A percentile compares a stretch with the other conserved stretches of the same genome.
Evolutionary conservation across 1,140 invertebrate genomes (phyloP).

Genomic region (Anoplolepis gracilipes): DNA sequence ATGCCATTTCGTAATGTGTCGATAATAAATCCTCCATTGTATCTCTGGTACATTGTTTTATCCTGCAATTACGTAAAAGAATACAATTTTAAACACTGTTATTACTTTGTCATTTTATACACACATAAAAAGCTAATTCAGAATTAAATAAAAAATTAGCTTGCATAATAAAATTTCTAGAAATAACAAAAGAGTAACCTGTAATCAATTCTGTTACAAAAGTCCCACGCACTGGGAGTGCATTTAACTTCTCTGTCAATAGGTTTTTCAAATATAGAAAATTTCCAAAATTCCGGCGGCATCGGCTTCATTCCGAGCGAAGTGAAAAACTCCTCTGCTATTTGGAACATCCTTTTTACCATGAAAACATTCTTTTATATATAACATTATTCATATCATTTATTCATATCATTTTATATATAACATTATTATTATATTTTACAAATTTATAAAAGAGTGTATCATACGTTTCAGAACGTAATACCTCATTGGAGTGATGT

Average conservation of each 20-base stretch:
- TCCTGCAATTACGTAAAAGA: conserved; percentile 86
- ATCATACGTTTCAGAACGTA: neutral
- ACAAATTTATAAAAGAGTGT: neutral
- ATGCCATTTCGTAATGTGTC: conserved; percentile 95
- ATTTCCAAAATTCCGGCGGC: conserved; percentile 92
- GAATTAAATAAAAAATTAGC: conserved; percentile 1
- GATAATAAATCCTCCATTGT: conserved; percentile 93
- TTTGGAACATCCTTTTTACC: conserved; percentile 90
- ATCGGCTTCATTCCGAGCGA: conserved; percentile 92
- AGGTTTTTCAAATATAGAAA: conserved; percentile 91
- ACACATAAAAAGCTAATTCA: neutral
- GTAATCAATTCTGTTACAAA: conserved; percentile 93
- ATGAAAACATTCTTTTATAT: conserved; percentile 62
- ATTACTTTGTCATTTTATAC: neutral
- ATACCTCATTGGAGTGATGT: conserved; percentile 90
- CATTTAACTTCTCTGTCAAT: conserved; percentile 92
- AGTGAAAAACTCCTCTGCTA: conserved; percentile 93
- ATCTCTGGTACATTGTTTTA: conserved; percentile 95
- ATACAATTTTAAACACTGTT: neutral
- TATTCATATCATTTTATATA: too few species aligned
- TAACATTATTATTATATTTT: conserved; percentile 49
- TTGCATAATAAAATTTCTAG: too few species aligned
- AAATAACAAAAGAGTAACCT: conserved; percentile 85
- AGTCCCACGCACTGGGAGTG: conserved; percentile 95
- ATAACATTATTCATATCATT: conserved; percentile 17